Base-by-base conservation (phyloP, 2,888 invertebrate genomes). In the Agonopterix heracliana region DNA sequence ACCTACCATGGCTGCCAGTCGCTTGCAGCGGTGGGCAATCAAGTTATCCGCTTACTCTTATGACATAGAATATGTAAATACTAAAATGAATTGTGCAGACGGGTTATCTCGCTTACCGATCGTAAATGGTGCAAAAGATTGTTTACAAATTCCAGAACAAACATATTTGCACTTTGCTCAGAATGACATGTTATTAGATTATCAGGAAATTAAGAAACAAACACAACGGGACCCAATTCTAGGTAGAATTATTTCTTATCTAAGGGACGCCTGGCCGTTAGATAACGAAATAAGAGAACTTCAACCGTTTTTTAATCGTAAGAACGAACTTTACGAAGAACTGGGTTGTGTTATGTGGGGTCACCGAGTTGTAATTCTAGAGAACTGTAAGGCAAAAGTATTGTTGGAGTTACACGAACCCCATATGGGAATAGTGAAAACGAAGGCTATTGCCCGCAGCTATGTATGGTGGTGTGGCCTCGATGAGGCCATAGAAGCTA, bases 401-500 rank as follows among this genome's bases (percentile, higher is more conserved):
- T 47, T 56, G 1, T 43, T 34, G 9, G 14, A 51, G 36, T 9
- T 53, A 14, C 53, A 55, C 42, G 40, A 14, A 1, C 9, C 44
- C 1, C 58, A 60, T 17, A 17, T 14, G 14, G 14, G 14, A 1
- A 14, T 14, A 14, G 14, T 14, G 2, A 14, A 14, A 14, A 14
- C 2, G 49, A 57, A 60, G 48, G 48, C 46, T 34, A 46, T 54
- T 1, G 53, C 54, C 0, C 46, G 55, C 1, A 52, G 46, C 14
- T 58, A 55, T 26, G 51, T 57, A 5, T 60, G 14, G 44, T 35
- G 8, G 14, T 2, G 2, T 14, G 14, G 14, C 14, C 14, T 14
- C 2, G 14, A 14, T 14, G 14, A 14, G 2, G 51, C 53, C n/a
- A 52, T 57, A 34, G 55, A 60, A 40, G 41, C 36, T 1, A 14